Evolutionary conservation across 2,797 vertebrate genomes (phyloP).

Genomic region (Scomberomorus guttatus): DNA sequence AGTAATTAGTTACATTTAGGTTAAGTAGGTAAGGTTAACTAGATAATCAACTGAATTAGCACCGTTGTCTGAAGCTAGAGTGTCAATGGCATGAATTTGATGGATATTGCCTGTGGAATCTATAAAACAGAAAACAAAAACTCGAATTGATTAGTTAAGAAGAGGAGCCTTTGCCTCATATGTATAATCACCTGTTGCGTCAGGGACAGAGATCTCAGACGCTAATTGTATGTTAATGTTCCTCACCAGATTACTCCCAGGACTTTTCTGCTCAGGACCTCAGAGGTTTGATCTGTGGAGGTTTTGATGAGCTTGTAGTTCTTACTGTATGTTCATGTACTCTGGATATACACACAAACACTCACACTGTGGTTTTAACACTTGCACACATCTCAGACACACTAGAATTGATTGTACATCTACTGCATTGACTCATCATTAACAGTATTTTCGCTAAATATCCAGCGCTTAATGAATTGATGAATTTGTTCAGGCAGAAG

Average conservation of each 20-base stretch:
- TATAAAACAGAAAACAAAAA: background rate
- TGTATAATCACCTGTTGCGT: background rate
- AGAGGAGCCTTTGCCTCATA: too few species aligned
- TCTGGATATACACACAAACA: constrained; percentile 1
- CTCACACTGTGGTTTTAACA: constrained; percentile 1
- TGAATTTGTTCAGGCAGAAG: background rate
- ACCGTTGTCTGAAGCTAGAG: too few species aligned
- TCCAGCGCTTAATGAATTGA: constrained; percentile 1
- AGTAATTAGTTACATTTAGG: too few species aligned
- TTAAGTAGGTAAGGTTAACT: background rate
- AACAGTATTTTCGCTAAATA: background rate
- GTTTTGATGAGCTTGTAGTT: constrained; percentile 21
- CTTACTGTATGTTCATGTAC: background rate
- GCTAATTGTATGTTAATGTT: constrained; percentile 4
- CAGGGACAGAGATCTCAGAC: background rate
- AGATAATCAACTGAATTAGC: too few species aligned
- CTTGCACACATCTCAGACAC: background rate
- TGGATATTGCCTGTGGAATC: background rate
- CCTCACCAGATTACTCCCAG: background rate
- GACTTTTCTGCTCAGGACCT: background rate
- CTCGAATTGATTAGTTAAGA: background rate
- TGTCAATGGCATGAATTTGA: background rate
- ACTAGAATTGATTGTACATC: constrained; percentile 6
- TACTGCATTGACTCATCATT: constrained; percentile 20
- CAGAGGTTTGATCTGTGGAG: constrained; percentile 13